Evolutionary conservation across 2,113 vertebrate genomes (phyloP).

Genomic region (Labeo catla): DNA sequence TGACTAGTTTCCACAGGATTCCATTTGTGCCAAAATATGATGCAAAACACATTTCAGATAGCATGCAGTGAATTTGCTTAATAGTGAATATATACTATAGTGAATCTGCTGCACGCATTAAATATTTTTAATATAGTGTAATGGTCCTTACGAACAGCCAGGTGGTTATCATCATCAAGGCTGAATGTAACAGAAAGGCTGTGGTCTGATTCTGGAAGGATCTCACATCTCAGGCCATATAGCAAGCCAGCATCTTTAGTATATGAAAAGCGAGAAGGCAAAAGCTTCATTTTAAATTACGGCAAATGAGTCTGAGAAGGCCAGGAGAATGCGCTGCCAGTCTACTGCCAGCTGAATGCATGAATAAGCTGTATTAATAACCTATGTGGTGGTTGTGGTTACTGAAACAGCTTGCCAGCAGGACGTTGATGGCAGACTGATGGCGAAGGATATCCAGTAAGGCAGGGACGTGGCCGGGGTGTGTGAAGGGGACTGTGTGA

Average conservation of each 20-base stretch:
- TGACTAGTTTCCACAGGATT: neutral
- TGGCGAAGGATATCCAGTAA: slow-evolving; percentile 80
- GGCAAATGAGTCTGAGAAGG: neutral
- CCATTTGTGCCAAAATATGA: neutral
- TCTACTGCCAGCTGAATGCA: neutral
- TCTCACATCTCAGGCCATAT: slow-evolving; percentile 78
- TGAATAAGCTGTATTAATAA: slow-evolving; percentile 44
- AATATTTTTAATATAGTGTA: neutral
- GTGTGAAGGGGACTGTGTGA: slow-evolving; percentile 79
- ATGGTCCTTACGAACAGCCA: slow-evolving; percentile 79
- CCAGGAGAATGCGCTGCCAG: neutral
- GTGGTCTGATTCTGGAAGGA: slow-evolving; percentile 73
- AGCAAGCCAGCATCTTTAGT: slow-evolving; percentile 54
- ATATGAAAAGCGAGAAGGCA: neutral
- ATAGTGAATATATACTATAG: neutral
- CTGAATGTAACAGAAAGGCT: slow-evolving; percentile 82
- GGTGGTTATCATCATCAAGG: slow-evolving; percentile 67
- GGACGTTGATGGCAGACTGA: slow-evolving; percentile 77
- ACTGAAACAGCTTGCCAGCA: slow-evolving; percentile 79
- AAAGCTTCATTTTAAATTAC: neutral
- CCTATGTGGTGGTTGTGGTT: slow-evolving; percentile 61
- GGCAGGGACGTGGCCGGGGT: slow-evolving; percentile 76
- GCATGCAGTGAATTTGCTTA: neutral
- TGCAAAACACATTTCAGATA: neutral
- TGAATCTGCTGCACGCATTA: neutral